Evolutionary conservation across 2,888 invertebrate genomes (phyloP), one percentile per base, ranked within the genome.

Genomic region (Dicyrtoma fusca): DNA sequence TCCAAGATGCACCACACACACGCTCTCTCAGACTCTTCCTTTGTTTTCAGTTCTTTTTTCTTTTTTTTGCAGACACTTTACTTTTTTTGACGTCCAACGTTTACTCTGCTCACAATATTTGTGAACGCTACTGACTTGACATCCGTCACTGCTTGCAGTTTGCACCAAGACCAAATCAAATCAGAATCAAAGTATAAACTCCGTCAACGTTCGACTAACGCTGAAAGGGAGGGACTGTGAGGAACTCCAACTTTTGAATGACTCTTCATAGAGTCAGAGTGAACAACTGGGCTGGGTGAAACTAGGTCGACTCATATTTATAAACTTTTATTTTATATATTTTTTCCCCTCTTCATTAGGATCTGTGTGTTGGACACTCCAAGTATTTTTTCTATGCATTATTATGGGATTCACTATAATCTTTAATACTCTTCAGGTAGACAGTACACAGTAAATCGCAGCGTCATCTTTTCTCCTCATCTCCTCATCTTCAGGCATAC

Each of bases 261-360:
- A 53, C 57, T 25, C 14, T 57, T 11, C 57, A 57, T 21, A 25
- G 49, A 42, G 44, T 8, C 34, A 34, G 34, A 34, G 34, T 8
- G 62, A 42, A 17, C 17, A 63, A 63, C 26, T 17, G 42, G 62
- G 17, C 62, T 63, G 42, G 44, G 45, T 64, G 26, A 17, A 69
- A 44, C 47, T 69, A 59, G 69, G 59, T 69, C 59, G 69, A 47
- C 59, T 57, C 34, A 69, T 55, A 68, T 55, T 68, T 68, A 55
- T 55, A 68, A 55, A 68, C 68, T 34, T 55, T 45, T 63, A 11
- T 44, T n/a, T 61, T 61, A 61, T 34, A 17, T 34, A 21, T 23
- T 42, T 23, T 66, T 23, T 66, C 14, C 42, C 44, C 19, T 66
- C 55, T 42, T 53, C 49, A 53, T 51, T 8, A 2, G 14, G n/a